These are phyloP conservation scores for Drosophila sechellia DNA, from an alignment of 1,140 invertebrate species.

Conservation along the genomic window DNA sequence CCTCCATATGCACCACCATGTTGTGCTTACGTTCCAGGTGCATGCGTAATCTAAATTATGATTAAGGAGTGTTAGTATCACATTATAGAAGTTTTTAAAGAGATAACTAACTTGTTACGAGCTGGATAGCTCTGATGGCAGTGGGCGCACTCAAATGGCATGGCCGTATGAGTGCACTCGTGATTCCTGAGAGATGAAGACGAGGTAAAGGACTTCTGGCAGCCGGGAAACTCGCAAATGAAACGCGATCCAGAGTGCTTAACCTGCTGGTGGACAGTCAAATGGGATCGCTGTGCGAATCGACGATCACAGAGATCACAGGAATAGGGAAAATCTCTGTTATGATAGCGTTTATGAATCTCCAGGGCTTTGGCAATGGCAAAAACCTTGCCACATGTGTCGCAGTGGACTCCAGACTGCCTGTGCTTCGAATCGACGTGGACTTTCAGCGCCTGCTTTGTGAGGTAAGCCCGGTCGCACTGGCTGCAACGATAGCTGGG, in stretches of 20 bases:
- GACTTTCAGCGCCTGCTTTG: conserved; percentile 53
- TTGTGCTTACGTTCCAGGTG: conserved; percentile 58
- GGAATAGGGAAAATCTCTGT: conserved; percentile 88
- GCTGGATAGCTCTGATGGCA: conserved; percentile 61
- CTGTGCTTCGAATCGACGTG: conserved; percentile 51
- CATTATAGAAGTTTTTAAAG: not conserved
- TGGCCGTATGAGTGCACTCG: conserved; percentile 54
- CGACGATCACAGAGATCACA: conserved; percentile 91
- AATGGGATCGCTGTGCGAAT: conserved; percentile 88
- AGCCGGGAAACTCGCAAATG: conserved; percentile 47
- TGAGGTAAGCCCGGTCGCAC: conserved; percentile 52
- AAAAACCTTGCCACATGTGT: conserved; percentile 85
- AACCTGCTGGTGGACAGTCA: conserved; percentile 57
- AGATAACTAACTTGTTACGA: conserved; percentile 55
- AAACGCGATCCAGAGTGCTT: conserved; percentile 55
- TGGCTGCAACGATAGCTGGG: conserved; percentile 43
- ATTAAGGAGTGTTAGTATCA: not conserved
- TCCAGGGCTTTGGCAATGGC: conserved; percentile 86
- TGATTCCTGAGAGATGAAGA: conserved; percentile 58
- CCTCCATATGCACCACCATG: conserved; percentile 28
- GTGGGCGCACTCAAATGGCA: conserved; percentile 66
- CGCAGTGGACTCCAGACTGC: conserved; percentile 60
- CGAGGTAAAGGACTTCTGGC: conserved; percentile 61
- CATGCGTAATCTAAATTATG: conserved; percentile 45
- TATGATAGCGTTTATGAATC: conserved; percentile 88